Evolutionary conservation across 2,888 invertebrate species (phyloP), one percentile per base, ranked within the genome.

Genomic region (Leucophora obtusa): DNA sequence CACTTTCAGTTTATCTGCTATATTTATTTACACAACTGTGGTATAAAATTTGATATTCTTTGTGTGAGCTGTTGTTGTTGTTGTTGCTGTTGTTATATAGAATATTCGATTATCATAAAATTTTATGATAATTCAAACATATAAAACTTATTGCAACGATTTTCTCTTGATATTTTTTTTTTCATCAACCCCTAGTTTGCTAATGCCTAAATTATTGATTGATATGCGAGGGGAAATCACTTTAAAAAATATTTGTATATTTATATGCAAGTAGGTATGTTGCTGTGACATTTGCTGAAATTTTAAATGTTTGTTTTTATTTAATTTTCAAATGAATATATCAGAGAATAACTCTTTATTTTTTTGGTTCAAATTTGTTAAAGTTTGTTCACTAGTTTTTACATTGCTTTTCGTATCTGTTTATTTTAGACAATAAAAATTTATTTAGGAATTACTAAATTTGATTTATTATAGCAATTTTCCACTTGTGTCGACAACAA

Each of bases 401-500:
- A 43, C 5, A 43, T 24, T 33, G 28, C 15, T 38, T 21, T 71
- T 35, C 17, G 35, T 21, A 7, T 9, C 9, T 53, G 43, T 35
- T 56, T 14, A n/a, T 47, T 47, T 47, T 21, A 54, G 51, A 38
- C 66, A 66, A 59, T 53, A 43, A 51, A 51, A 66, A 28, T 59
- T 60, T 74, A 66, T 68, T 68, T 59, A 17, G 43, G 43, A 53
- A 60, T 43, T 35, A 68, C 5, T 38, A 68, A 68, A 47, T 68
- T 60, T 74, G 74, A 74, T 74, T 74, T 74, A 68, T 74, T 54
- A 47, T 54, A 43, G 60, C 60, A 74, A 68, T 74, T 74, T 73
- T 73, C 56, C 33, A 50, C 58, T 73, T 58, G 15, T 50, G 56
- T 33, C 56, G 33, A 65, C 63, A 56, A 35, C 2, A 56, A 65